Percentiles rank a stretch among this genome's conserved stretches.
Conservation (phyloP, 2,888 invertebrate species). For the Drosophila ustulata region DNA sequence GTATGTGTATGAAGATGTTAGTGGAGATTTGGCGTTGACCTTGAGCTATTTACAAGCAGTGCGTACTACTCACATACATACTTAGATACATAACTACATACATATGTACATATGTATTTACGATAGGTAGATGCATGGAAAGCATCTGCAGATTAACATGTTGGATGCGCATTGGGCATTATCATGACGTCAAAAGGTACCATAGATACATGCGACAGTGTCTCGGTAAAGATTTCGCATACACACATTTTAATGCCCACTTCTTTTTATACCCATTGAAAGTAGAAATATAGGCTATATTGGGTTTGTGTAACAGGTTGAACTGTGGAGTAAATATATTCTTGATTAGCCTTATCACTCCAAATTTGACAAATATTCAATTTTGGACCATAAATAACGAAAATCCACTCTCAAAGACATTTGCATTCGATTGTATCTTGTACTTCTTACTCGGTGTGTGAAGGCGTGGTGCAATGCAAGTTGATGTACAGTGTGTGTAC, state of each 20-base stretch:
- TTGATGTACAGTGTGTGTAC: not conserved
- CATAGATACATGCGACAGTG: conserved; percentile 7
- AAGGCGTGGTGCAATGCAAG: not conserved
- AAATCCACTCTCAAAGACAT: not conserved
- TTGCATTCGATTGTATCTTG: conserved; percentile 9
- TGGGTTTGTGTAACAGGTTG: too few species aligned
- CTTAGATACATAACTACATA: not conserved
- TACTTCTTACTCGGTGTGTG: not conserved
- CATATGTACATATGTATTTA: conserved; percentile 5
- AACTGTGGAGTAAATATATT: too few species aligned
- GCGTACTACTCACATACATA: conserved; percentile 20
- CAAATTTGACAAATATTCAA: too few species aligned
- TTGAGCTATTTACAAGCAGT: conserved; percentile 64
- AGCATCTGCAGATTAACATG: conserved; percentile 1
- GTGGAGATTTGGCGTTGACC: conserved; percentile 46
- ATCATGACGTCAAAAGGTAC: conserved; percentile 64
- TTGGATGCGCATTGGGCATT: conserved; percentile 32
- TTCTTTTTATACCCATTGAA: too few species aligned
- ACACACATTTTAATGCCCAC: not conserved
- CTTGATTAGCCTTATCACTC: too few species aligned
- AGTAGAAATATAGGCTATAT: too few species aligned
- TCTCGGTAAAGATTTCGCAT: conserved; percentile 7
- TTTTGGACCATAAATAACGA: too few species aligned
- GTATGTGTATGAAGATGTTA: conserved; percentile 8
- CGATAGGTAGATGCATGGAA: not conserved